Percentiles rank a stretch among this genome's conserved stretches.
Conservation (phyloP, 2,888 invertebrate genomes). For the Dryobota labecula region DNA sequence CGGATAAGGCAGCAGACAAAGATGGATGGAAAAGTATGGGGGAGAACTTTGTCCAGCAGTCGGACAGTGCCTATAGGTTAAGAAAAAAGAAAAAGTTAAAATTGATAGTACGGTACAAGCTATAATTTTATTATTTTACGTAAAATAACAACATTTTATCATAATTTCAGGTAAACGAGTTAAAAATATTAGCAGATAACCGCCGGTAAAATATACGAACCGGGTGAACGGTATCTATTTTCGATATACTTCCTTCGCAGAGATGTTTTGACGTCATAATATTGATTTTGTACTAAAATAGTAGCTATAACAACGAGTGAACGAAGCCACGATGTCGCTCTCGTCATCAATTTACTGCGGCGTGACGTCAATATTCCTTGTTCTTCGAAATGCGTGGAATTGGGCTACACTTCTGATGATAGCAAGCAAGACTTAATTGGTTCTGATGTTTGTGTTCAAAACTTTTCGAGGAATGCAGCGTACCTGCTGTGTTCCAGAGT, state of each 20-base stretch:
- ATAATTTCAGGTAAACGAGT: constrained; percentile 14
- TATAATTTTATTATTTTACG: not conserved
- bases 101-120: too few relatives aligned
- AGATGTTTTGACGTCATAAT: constrained; percentile 54
- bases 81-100: too few relatives aligned
- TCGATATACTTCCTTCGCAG: constrained; percentile 19
- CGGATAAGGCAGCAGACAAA: too few relatives aligned
- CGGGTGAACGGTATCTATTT: constrained; percentile 29
- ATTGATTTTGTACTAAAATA: constrained; percentile 60
- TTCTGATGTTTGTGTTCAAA: not conserved
- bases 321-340: constrained; percentile 32
- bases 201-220: not conserved
- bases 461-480: not conserved
- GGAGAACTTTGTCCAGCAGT: too few relatives aligned
- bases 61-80: too few relatives aligned
- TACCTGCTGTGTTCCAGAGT: too few relatives aligned
- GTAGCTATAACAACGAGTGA: constrained; percentile 39
- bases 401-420: not conserved
- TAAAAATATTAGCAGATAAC: constrained; percentile 16
- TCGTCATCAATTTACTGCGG: constrained; percentile 15
- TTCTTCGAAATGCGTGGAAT: constrained; percentile 3
- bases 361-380: constrained; percentile 49
- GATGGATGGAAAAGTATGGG: too few relatives aligned
- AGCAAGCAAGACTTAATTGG: not conserved
- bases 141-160: constrained; percentile 13